Percentiles rank a stretch among this genome's conserved stretches.
Conservation (phyloP, 2,888 invertebrate genomes). For the Gortyna flavago region DNA sequence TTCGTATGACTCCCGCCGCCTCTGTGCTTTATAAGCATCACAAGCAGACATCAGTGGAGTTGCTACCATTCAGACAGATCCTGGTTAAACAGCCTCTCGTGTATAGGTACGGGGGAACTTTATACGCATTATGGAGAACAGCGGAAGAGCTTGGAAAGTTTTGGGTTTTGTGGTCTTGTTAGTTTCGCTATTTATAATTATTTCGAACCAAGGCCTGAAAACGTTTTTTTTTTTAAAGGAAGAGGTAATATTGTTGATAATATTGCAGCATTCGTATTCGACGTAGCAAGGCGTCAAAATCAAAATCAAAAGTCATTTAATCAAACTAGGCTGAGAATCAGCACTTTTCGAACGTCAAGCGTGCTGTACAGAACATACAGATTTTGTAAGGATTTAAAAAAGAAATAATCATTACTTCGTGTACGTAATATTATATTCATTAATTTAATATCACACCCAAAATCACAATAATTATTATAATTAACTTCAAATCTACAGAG, state of each 20-base stretch:
- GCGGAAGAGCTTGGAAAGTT: background rate
- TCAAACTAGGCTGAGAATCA: too few relatives aligned
- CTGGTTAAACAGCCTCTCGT: conserved; percentile 9
- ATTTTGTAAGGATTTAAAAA: background rate
- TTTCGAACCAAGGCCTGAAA: background rate
- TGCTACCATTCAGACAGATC: background rate
- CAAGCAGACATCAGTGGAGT: conserved; percentile 10
- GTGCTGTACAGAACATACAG: background rate
- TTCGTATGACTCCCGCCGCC: background rate
- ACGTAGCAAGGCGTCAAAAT: too few relatives aligned
- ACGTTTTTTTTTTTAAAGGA: background rate
- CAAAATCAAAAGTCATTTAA: too few relatives aligned
- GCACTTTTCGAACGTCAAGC: too few relatives aligned
- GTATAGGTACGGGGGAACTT: background rate
- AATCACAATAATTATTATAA: conserved; percentile 55
- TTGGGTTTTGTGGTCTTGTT: background rate
- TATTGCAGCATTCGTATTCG: background rate
- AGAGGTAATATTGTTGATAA: background rate
- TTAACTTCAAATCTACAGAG: background rate
- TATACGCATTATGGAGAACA: background rate
- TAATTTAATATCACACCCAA: conserved; percentile 58
- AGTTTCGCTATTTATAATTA: too few relatives aligned
- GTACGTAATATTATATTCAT: conserved; percentile 24
- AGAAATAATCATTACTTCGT: background rate
- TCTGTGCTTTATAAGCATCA: background rate